phyloP scores from a whole-genome alignment of 2,797 vertebrate genomes.

The Crocidura indochinensis region DNA sequence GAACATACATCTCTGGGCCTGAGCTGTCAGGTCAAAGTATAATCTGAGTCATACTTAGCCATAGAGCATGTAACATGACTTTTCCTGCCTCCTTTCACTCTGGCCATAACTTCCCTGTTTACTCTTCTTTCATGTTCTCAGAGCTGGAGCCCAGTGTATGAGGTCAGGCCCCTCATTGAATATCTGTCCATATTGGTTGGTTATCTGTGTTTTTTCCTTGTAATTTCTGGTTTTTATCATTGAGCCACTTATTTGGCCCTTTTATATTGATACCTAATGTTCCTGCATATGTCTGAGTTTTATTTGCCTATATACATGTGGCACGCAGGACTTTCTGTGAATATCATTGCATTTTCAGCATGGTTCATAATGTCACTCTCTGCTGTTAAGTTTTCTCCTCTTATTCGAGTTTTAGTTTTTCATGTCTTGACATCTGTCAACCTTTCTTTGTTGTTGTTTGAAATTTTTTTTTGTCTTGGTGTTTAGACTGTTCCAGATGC shows the following conservation, averaged over 20 bases:
- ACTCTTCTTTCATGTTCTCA: background rate
- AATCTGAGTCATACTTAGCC: no score
- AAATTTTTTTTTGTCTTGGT: background rate
- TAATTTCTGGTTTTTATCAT: constrained; percentile 19
- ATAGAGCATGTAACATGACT: background rate
- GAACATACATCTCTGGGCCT: background rate
- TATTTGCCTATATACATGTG: background rate
- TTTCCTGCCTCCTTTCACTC: background rate
- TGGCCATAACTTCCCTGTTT: background rate
- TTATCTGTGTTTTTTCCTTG: background rate
- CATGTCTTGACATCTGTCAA: background rate
- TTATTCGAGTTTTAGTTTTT: background rate
- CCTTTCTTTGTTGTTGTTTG: background rate
- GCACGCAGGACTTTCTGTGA: background rate
- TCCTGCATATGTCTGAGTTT: background rate
- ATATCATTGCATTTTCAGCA: background rate
- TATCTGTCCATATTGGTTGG: constrained; percentile 16
- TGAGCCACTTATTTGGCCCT: background rate
- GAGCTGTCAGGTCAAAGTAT: background rate
- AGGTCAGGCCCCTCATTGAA: background rate
- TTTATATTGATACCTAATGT: background rate
- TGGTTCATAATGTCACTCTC: constrained; percentile 40
- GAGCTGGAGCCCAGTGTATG: background rate
- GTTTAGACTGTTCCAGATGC: background rate
- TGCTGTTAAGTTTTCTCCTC: background rate